Evolutionary conservation across 2,113 vertebrate genomes (phyloP).

Genomic region (Chascanopsetta lugubris): DNA sequence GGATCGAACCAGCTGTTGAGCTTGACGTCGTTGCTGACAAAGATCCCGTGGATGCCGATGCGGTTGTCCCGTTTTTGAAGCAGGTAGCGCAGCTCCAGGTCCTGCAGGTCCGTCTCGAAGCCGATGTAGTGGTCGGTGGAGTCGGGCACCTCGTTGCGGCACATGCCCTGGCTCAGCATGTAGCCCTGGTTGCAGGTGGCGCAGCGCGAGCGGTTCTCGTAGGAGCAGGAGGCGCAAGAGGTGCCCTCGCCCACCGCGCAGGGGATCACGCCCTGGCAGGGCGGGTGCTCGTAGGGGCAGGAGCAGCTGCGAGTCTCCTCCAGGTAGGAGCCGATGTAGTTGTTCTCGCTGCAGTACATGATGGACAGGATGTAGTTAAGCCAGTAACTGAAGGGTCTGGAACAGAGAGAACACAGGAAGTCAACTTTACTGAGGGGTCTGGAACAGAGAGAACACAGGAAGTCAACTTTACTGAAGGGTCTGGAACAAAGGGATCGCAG

Average conservation of each 20-base stretch:
- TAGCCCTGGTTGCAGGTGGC: constrained; percentile 82
- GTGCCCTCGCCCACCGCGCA: constrained; percentile 81
- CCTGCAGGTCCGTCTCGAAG: constrained; percentile 85
- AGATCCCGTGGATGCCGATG: constrained; percentile 83
- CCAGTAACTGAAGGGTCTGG: constrained; percentile 82
- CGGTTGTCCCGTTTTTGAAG: constrained; percentile 81
- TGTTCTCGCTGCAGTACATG: constrained; percentile 87
- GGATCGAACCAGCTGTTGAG: constrained; percentile 87
- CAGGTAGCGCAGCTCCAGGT: constrained; percentile 82
- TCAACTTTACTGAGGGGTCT: constrained; percentile 69
- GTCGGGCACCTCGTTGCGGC: constrained; percentile 82
- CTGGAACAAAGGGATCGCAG: constrained; percentile 60
- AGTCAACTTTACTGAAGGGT: constrained; percentile 55
- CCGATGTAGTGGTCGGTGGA: constrained; percentile 86
- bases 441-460: constrained; percentile 30
- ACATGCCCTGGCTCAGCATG: constrained; percentile 82
- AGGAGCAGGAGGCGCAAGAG: constrained; percentile 81
- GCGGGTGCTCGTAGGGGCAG: constrained; percentile 80
- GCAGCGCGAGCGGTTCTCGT: constrained; percentile 84
- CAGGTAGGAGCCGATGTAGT: constrained; percentile 81
- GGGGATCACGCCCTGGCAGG: constrained; percentile 82
- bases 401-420: constrained; percentile 23
- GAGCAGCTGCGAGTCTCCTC: constrained; percentile 81
- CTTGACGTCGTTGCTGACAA: constrained; percentile 86
- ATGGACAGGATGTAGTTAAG: constrained; percentile 84